Conservation (phyloP, 2,113 vertebrate species). For the Jaculus jaculus region DNA sequence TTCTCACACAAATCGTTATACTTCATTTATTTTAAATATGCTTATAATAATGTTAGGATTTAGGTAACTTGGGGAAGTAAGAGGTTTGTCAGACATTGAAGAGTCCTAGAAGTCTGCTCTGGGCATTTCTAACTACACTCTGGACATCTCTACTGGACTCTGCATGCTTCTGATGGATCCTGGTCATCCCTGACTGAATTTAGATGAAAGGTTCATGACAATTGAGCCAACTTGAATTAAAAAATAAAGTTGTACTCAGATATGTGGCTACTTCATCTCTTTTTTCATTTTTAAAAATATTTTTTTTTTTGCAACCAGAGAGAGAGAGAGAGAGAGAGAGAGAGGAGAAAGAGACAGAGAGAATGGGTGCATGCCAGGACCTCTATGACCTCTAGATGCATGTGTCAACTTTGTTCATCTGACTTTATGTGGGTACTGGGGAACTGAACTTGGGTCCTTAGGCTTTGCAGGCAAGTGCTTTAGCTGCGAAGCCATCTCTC, state of each 20-base stretch:
- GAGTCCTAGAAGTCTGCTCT: neutral
- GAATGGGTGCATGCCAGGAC: no score
- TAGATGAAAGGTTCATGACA: neutral
- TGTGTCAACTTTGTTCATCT: no score
- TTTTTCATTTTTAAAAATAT: no score
- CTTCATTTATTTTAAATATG: slow-evolving; percentile 41
- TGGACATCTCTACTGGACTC: neutral
- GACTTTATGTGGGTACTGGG: no score
- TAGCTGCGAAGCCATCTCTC: no score
- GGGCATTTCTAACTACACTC: neutral
- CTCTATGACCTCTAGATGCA: no score
- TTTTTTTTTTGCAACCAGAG: no score
- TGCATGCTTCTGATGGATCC: neutral
- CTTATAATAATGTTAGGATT: neutral
- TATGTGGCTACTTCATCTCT: no score
- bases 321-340: no score
- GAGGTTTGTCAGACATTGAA: neutral
- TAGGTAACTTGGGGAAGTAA: neutral
- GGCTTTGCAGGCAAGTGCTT: no score
- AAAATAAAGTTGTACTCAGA: neutral
- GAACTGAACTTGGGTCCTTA: no score
- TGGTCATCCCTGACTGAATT: neutral
- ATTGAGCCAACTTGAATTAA: neutral
- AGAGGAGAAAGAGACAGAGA: no score
- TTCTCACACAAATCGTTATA: neutral